phyloP scores from a whole-genome alignment of 2,113 vertebrate species.

The Ciconia boyciana region DNA sequence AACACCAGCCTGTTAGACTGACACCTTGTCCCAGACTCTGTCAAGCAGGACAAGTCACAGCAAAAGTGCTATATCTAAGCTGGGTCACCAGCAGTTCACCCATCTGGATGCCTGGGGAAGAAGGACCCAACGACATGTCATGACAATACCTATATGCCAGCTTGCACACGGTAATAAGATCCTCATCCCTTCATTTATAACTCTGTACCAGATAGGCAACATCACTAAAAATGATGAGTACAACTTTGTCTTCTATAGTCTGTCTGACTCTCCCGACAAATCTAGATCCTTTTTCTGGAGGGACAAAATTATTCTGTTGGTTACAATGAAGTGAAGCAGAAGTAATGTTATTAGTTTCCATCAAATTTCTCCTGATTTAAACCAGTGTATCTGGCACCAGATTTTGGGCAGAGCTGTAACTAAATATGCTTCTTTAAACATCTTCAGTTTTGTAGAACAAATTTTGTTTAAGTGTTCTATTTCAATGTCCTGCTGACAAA shows the following conservation, averaged over 20 bases:
- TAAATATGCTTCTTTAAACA: neutral
- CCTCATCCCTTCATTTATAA: neutral
- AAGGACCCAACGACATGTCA: neutral
- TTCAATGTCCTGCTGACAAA: neutral
- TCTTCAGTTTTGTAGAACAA: neutral
- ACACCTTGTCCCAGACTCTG: neutral
- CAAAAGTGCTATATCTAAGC: neutral
- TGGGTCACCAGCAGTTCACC: neutral
- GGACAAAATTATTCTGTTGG: neutral
- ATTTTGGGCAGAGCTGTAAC: neutral
- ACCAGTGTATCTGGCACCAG: neutral
- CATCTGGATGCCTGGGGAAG: neutral
- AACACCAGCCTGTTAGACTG: neutral
- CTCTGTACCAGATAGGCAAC: neutral
- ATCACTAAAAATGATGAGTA: neutral
- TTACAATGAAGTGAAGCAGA: neutral
- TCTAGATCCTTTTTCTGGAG: neutral
- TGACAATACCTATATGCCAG: no score
- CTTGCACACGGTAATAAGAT: accelerated
- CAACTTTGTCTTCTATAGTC: neutral
- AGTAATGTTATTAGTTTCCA: neutral
- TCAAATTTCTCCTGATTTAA: neutral
- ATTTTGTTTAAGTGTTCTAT: neutral
- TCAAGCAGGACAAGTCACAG: neutral
- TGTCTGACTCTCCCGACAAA: neutral